Base-by-base conservation (phyloP, 2,888 invertebrate genomes). In the Dryadula phaetusa region DNA sequence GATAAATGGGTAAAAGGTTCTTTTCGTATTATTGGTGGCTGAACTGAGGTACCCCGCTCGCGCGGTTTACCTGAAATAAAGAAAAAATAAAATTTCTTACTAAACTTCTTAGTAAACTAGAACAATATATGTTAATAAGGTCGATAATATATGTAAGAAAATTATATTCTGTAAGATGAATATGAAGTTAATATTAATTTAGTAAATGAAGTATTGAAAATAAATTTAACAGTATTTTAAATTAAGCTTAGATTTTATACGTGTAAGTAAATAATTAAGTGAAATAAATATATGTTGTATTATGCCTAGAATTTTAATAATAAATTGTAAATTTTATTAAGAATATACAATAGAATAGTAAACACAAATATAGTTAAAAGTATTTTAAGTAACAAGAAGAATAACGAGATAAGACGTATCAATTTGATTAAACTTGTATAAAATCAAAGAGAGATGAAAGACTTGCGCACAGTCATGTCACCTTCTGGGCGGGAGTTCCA, bases 1-100 rank as follows among this genome's bases (percentile, higher is more conserved):
- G 96, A 95, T 44, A 95, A 91, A 78, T 95, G 95, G 58, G 95
- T 94, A 75, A 96, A 95, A 70, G 95, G 94, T 76, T 92, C 92
- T 74, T 88, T 91, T 76, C 92, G 84, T 52, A 88, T 78, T 61
- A 79, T 74, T 25, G 86, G 79, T 34, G 81, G 75, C 77, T 84
- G 80, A 18, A 89, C 90, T 32, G 83, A 86, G 76, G 86, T 72
- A 46, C 83, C 86, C 79, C 92, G 89, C 70, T 85, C 89, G 14
- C 92, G 90, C 83, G 91, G 89, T 81, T 90, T 92, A 87, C 91
- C 92, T 92, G 90, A 1, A 83, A 90, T 46, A 69, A 78, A 72
- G 65, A 64, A 70, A 62, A 66, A 18, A 61, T 66, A 62, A 64
- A 16, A 62, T 34, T 22, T 66, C 52, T 71, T 52, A 40, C 64